These are phyloP conservation scores for Lydus trimaculatus DNA, from an alignment of 2,888 invertebrate genomes.

Conservation along the genomic window DNA sequence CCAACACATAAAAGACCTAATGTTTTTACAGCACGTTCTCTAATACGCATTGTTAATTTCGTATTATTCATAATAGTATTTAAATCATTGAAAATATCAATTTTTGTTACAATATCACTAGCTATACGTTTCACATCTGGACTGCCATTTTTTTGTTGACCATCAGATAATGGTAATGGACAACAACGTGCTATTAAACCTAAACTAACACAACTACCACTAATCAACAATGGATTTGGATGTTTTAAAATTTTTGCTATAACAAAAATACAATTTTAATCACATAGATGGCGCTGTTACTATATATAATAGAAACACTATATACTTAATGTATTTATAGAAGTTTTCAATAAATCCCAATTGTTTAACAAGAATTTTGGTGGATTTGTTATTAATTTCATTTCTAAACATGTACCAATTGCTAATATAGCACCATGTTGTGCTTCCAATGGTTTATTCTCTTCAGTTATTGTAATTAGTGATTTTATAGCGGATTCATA, in stretches of 20 bases:
- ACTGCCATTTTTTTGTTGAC: conserved; percentile 58
- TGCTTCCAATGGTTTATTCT: conserved; percentile 69
- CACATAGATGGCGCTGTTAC: conserved; percentile 27
- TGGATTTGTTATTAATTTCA: conserved; percentile 62
- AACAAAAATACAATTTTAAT: conserved; percentile 40
- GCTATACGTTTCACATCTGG: conserved; percentile 58
- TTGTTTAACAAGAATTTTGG: conserved; percentile 57
- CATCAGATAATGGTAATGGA: conserved; percentile 54
- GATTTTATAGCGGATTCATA: conserved; percentile 67
- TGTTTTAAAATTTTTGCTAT: conserved; percentile 72
- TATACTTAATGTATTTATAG: conserved; percentile 55
- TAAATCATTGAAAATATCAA: conserved; percentile 73
- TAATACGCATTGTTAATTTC: conserved; percentile 74
- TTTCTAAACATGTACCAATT: conserved; percentile 74
- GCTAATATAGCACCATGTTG: conserved; percentile 82
- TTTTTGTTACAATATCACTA: conserved; percentile 66
- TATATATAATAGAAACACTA: not conserved
- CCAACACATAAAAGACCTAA: conserved; percentile 85
- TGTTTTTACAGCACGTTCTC: conserved; percentile 79
- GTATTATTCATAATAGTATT: conserved; percentile 75
- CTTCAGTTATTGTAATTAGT: conserved; percentile 63
- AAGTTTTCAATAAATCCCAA: conserved; percentile 69
- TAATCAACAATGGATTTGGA: conserved; percentile 69
- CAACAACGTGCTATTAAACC: conserved; percentile 61
- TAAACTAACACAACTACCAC: conserved; percentile 74